Conservation (phyloP, 2,113 vertebrate species). For the Ahaetulla prasina region DNA sequence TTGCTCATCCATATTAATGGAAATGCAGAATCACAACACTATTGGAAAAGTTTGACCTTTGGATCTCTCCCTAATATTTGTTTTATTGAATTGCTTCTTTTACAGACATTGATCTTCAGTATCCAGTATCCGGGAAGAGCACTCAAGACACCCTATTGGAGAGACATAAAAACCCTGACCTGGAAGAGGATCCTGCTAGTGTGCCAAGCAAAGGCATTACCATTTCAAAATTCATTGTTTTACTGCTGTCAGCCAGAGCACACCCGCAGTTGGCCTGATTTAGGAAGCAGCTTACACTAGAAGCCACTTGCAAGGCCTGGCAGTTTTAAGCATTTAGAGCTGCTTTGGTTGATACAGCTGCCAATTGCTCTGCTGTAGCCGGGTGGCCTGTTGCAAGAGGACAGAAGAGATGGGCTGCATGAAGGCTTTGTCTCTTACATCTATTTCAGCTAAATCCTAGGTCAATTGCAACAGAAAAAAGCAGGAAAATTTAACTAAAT, state of each 20-base stretch:
- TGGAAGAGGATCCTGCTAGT: neutral
- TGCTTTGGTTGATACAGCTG: neutral
- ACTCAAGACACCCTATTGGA: neutral
- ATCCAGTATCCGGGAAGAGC: neutral
- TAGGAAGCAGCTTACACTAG: neutral
- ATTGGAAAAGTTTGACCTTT: neutral
- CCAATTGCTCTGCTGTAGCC: neutral
- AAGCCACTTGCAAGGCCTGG: neutral
- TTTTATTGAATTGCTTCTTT: neutral
- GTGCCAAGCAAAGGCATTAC: neutral
- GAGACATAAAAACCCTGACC: neutral
- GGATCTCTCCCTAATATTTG: neutral
- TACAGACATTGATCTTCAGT: neutral
- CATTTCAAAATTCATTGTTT: neutral
- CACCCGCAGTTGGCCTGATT: neutral
- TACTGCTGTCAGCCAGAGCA: neutral
- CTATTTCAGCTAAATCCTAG: neutral
- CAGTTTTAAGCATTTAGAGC: neutral
- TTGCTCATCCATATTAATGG: neutral
- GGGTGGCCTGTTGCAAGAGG: neutral
- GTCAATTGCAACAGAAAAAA: neutral
- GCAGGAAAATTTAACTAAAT: neutral
- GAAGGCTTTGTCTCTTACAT: too few relatives aligned
- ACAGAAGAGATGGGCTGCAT: neutral
- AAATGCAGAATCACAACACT: neutral